Evolutionary conservation across 2,888 invertebrate species (phyloP).

Genomic region (Pachydiplax longipennis): DNA sequence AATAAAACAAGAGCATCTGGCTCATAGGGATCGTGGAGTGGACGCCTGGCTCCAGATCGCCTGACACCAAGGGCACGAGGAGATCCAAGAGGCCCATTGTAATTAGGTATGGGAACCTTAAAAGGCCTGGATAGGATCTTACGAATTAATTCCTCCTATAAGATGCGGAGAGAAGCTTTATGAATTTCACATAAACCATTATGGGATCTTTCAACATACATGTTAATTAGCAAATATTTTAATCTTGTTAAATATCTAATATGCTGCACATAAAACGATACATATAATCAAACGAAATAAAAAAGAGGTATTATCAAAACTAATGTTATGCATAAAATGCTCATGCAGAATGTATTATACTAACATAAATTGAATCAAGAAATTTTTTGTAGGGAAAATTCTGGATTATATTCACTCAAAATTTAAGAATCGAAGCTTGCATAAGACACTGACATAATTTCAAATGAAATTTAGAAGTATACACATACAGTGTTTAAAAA

Average conservation of each 20-base stretch:
- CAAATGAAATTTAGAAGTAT: too few relatives aligned
- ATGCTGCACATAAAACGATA: too few relatives aligned
- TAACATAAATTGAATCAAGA: too few relatives aligned
- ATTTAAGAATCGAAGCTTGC: too few relatives aligned
- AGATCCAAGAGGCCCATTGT: conserved; percentile 74
- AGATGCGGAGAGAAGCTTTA: neutral
- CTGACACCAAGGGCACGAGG: conserved; percentile 82
- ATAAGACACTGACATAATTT: too few relatives aligned
- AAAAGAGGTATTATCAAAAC: neutral
- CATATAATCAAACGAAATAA: neutral
- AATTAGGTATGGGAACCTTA: conserved; percentile 91
- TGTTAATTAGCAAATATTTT: neutral
- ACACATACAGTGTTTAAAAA: too few relatives aligned
- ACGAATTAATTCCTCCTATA: conserved; percentile 80
- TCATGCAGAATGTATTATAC: neutral
- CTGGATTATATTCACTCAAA: too few relatives aligned
- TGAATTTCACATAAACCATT: neutral
- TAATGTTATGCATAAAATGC: neutral
- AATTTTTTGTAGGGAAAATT: too few relatives aligned
- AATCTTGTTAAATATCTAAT: neutral
- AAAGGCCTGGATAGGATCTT: conserved; percentile 86
- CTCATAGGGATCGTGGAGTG: conserved; percentile 91
- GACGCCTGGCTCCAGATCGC: conserved; percentile 67
- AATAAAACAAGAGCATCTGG: conserved; percentile 91
- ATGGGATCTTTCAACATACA: neutral